Evolutionary conservation across 2,888 invertebrate species (phyloP).

Genomic region (Spatulosminthurus flaviceps): DNA sequence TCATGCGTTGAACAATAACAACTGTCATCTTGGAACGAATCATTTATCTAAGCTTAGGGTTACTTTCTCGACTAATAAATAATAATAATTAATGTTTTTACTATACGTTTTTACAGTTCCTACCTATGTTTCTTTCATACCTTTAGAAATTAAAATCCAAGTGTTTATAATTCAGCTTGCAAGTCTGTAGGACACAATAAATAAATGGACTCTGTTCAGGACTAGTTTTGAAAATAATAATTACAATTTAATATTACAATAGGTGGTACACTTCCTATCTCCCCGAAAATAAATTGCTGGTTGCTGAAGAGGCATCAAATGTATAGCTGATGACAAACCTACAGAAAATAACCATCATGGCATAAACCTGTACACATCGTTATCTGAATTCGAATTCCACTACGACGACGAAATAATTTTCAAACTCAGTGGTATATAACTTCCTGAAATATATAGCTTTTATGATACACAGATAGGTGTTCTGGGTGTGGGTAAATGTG

Average conservation of each 20-base stretch:
- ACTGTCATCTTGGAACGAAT: conserved; percentile 1
- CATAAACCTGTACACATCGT: not conserved
- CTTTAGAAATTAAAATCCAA: not conserved
- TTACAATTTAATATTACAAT: conserved; percentile 16
- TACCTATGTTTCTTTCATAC: not conserved
- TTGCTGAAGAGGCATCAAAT: not conserved
- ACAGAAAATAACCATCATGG: not conserved
- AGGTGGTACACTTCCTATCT: not conserved
- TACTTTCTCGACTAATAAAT: not conserved
- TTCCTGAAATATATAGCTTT: too few species aligned
- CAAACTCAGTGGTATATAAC: too few species aligned
- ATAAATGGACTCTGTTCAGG: conserved; percentile 23
- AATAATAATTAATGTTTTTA: not conserved
- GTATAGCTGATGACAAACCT: not conserved
- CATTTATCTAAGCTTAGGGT: not conserved
- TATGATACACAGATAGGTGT: too few species aligned
- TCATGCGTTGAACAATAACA: too few species aligned
- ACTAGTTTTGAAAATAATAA: conserved; percentile 31
- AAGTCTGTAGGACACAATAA: conserved; percentile 22
- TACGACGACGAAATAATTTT: too few species aligned
- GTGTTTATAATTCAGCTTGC: not conserved
- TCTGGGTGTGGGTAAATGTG: too few species aligned
- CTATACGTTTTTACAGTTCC: not conserved
- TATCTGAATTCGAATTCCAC: too few species aligned
- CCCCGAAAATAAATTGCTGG: not conserved